These are phyloP conservation scores for Nycticebus coucang DNA, from an alignment of 2,113 vertebrate species.

Conservation along the genomic window DNA sequence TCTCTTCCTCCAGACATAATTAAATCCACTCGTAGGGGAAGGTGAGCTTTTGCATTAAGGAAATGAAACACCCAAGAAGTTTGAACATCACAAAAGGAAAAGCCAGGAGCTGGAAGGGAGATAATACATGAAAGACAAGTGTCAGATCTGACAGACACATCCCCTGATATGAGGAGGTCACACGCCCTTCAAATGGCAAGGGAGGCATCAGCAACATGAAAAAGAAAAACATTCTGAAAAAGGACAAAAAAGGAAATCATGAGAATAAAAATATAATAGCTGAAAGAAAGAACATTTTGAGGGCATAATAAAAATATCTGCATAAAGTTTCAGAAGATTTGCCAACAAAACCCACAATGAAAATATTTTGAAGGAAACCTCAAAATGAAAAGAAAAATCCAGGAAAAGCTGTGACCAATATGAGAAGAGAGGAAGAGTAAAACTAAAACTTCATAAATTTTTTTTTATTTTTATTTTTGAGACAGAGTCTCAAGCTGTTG, in stretches of 20 bases:
- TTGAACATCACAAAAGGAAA: not conserved
- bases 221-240: not conserved
- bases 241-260: not conserved
- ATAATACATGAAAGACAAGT: not conserved
- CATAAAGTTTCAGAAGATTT: not conserved
- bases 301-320: not conserved
- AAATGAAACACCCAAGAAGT: not conserved
- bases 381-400: not conserved
- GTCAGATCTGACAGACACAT: not conserved
- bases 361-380: constrained; percentile 17
- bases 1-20: not conserved
- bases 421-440: not conserved
- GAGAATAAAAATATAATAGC: not conserved
- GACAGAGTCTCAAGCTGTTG: no score
- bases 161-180: not conserved
- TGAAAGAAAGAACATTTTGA: not conserved
- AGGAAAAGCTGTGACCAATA: not conserved
- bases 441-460: not conserved
- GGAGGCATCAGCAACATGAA: not conserved
- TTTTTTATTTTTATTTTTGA: not conserved
- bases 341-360: not conserved
- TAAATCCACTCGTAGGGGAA: not conserved
- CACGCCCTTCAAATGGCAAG: not conserved
- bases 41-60: not conserved
- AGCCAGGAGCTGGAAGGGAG: no score